Conservation (phyloP, 2,888 invertebrate genomes). For the Leptinotarsa juncta region DNA sequence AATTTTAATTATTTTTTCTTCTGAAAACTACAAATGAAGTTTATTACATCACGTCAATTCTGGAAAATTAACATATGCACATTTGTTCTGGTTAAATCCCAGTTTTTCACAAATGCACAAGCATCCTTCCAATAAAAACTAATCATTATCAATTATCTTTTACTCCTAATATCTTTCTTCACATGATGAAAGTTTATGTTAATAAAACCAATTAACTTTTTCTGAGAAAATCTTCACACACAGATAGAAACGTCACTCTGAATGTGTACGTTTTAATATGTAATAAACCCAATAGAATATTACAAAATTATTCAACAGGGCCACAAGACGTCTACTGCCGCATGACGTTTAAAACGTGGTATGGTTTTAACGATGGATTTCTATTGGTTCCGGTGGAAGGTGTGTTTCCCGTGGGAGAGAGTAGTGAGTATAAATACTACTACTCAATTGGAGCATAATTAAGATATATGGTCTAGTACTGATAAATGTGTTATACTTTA, state of each 20-base stretch:
- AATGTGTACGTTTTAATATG: not conserved
- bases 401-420: constrained; percentile 15
- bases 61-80: too few relatives aligned
- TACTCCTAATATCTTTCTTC: not conserved
- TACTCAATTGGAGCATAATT: constrained; percentile 18
- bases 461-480: constrained; percentile 16
- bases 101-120: not conserved
- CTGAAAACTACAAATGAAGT: too few relatives aligned
- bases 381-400: constrained; percentile 21
- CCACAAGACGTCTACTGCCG: constrained; percentile 5
- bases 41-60: too few relatives aligned
- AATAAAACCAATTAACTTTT: not conserved
- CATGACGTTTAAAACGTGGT: not conserved
- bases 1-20: too few relatives aligned
- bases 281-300: constrained; percentile 15
- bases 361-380: not conserved
- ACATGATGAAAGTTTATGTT: constrained; percentile 3
- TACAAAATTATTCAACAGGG: constrained; percentile 6
- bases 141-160: not conserved
- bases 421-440: constrained; percentile 27
- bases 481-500: constrained; percentile 11
- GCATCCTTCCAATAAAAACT: not conserved
- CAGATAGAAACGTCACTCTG: not conserved
- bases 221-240: not conserved
- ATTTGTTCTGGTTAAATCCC: not conserved